These are phyloP conservation scores for Himalopsyche anomala DNA, from an alignment of 2,888 invertebrate genomes.

Conservation along the genomic window DNA sequence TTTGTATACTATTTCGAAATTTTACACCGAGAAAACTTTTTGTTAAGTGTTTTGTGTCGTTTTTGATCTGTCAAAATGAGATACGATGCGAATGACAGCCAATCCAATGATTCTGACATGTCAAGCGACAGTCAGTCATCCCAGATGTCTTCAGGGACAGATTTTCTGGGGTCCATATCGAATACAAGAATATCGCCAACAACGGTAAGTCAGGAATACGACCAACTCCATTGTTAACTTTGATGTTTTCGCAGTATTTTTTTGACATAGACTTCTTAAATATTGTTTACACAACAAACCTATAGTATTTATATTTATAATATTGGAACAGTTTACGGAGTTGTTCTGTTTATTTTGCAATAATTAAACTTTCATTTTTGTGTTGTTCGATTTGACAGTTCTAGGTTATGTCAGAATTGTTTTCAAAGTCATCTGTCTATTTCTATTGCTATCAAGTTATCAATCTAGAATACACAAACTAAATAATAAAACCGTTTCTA, in stretches of 20 bases:
- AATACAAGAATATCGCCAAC: constrained; percentile 55
- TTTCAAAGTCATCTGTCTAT: constrained; percentile 8
- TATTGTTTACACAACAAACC: no score
- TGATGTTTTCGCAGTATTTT: background rate
- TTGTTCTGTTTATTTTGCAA: no score
- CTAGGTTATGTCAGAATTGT: constrained; percentile 18
- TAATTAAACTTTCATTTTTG: background rate
- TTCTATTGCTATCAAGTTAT: background rate
- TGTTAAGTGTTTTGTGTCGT: constrained; percentile 43
- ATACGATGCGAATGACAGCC: constrained; percentile 79
- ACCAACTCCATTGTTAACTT: constrained; percentile 19
- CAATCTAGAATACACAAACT: no score
- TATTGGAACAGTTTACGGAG: no score
- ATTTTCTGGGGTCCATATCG: constrained; percentile 66
- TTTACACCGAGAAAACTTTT: constrained; percentile 34
- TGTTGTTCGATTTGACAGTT: background rate
- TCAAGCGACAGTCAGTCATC: constrained; percentile 80
- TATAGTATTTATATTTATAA: no score
- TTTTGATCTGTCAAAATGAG: constrained; percentile 72
- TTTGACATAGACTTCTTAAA: background rate
- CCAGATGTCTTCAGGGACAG: constrained; percentile 77
- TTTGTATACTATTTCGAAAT: constrained; percentile 44
- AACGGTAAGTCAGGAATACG: constrained; percentile 53
- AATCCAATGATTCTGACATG: constrained; percentile 78
- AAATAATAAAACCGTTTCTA: no score